These are phyloP conservation scores for Macrostomum lignano DNA, from an alignment of 1,140 invertebrate genomes.

Conservation along the genomic window DNA sequence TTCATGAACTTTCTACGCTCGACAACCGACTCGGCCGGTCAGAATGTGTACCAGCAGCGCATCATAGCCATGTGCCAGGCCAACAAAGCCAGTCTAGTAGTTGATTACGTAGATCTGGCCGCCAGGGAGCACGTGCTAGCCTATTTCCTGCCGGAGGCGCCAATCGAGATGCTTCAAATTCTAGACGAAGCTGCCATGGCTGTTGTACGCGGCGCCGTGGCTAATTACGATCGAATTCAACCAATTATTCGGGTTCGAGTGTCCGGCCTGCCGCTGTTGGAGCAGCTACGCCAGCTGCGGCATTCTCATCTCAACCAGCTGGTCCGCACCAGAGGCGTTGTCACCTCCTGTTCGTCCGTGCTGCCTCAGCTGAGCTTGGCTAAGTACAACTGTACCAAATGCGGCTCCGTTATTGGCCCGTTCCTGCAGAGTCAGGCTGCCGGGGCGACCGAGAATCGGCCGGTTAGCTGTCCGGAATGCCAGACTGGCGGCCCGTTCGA, in stretches of 20 bases:
- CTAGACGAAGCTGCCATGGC: conserved; percentile 42
- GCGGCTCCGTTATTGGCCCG: conserved; percentile 70
- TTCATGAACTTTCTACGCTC: conserved; percentile 81
- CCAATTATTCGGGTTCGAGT: conserved; percentile 63
- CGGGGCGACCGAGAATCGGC: conserved; percentile 61
- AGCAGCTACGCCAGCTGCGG: conserved; percentile 71
- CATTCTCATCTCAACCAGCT: conserved; percentile 60
- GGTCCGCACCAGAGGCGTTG: conserved; percentile 65
- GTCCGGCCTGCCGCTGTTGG: conserved; percentile 67
- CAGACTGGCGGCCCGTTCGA: conserved; percentile 74
- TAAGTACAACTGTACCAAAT: conserved; percentile 89
- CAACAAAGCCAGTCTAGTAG: conserved; percentile 51
- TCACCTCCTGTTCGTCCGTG: conserved; percentile 74
- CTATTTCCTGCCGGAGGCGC: conserved; percentile 84
- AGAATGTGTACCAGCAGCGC: conserved; percentile 65
- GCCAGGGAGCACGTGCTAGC: conserved; percentile 64
- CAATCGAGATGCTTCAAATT: conserved; percentile 45
- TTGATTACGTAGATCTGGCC: conserved; percentile 68
- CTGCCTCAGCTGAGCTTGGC: conserved; percentile 73
- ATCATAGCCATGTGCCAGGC: conserved; percentile 59
- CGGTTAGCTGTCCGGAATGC: conserved; percentile 83
- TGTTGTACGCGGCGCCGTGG: conserved; percentile 69
- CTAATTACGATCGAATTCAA: conserved; percentile 72
- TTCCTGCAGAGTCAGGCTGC: conserved; percentile 71
- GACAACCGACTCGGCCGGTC: conserved; percentile 52